Evolutionary conservation across 2,888 invertebrate genomes (phyloP).

Genomic region (Watsonalla binaria): DNA sequence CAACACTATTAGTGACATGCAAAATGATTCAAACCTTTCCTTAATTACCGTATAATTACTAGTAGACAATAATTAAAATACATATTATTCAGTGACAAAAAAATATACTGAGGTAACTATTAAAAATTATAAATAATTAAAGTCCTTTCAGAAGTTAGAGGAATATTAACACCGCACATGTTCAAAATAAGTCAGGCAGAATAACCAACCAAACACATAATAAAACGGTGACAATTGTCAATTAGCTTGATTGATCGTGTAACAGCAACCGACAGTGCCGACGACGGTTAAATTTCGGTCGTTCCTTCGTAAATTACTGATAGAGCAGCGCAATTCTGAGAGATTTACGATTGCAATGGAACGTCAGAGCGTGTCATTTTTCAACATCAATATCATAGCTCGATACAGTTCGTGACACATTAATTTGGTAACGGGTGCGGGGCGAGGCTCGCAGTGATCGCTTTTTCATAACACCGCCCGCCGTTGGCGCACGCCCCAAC

Average conservation of each 20-base stretch:
- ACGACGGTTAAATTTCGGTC: slow-evolving; percentile 10
- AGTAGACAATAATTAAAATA: too few species aligned
- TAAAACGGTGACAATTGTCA: too few species aligned
- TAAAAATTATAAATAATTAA: too few species aligned
- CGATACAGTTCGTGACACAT: slow-evolving; percentile 54
- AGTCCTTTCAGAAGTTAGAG: too few species aligned
- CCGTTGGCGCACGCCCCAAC: slow-evolving; percentile 1
- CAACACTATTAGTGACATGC: not conserved
- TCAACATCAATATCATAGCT: slow-evolving; percentile 49
- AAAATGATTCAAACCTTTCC: not conserved
- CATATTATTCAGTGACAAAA: too few species aligned
- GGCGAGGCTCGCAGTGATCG: slow-evolving; percentile 29
- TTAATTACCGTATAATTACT: not conserved
- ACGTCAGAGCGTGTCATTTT: slow-evolving; percentile 49
- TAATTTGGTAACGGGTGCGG: slow-evolving; percentile 51
- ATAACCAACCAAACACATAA: too few species aligned
- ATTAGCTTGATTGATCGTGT: too few species aligned
- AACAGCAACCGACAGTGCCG: too few species aligned
- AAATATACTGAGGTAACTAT: too few species aligned
- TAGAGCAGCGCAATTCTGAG: slow-evolving; percentile 19
- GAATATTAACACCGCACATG: too few species aligned
- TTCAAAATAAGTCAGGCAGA: too few species aligned
- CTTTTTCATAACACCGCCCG: slow-evolving; percentile 38
- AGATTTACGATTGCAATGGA: slow-evolving; percentile 56
- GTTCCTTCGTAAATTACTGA: slow-evolving; percentile 18